phyloP scores from a whole-genome alignment of 2,113 vertebrate genomes.

The Labrus mixtus region DNA sequence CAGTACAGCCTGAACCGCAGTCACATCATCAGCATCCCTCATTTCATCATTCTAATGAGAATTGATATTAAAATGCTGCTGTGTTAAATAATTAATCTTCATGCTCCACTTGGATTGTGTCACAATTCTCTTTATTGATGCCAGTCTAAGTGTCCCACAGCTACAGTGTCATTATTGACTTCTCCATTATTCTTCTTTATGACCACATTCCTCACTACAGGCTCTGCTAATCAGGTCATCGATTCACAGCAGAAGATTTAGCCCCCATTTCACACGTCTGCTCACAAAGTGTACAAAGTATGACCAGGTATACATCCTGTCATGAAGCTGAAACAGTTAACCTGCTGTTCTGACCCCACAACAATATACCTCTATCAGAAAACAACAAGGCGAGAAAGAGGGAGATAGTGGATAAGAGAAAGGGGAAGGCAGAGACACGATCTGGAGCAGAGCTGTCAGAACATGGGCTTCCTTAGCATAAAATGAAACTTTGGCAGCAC shows the following conservation, averaged over 20 bases:
- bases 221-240: conserved; percentile 19
- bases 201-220: conserved; percentile 22
- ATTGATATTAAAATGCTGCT: conserved; percentile 13
- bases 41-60: conserved; percentile 34
- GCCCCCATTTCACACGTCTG: background rate
- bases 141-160: conserved; percentile 11
- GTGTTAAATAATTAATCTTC: conserved; percentile 17
- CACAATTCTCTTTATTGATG: conserved; percentile 23
- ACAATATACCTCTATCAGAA: conserved; percentile 18
- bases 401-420: background rate
- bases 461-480: background rate
- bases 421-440: too few relatives aligned
- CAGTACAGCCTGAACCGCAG: background rate
- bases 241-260: background rate
- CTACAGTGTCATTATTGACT: conserved; percentile 6
- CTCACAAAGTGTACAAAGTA: background rate
- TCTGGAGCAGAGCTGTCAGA: too few relatives aligned
- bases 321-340: conserved; percentile 44
- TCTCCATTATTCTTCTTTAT: conserved; percentile 43
- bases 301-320: background rate
- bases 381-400: background rate
- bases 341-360: conserved; percentile 25
- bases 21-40: conserved; percentile 3
- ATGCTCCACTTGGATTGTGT: conserved; percentile 3
- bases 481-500: conserved; percentile 34